Conservation (phyloP, 1,140 invertebrate genomes). For the Drosophila trapezifrons region DNA sequence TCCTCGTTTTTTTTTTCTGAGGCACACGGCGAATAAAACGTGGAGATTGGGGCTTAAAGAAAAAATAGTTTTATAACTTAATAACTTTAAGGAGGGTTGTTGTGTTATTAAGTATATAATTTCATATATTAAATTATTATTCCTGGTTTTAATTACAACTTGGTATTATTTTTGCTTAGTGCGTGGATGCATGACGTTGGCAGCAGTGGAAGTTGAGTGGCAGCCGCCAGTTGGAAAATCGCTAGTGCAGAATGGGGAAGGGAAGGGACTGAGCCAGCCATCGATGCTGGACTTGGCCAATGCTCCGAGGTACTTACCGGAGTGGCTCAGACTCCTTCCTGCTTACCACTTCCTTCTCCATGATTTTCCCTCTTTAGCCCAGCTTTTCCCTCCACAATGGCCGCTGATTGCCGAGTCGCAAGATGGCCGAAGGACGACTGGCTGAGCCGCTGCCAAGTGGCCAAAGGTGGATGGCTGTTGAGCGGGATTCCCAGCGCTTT, state of each 20-base stretch:
- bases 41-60: too few relatives aligned
- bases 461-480: slow-evolving; percentile 35
- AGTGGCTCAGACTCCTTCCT: slow-evolving; percentile 20
- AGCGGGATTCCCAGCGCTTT: slow-evolving; percentile 18
- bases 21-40: slow-evolving; percentile 16
- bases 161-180: slow-evolving; percentile 8
- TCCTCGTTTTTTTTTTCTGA: slow-evolving; percentile 17
- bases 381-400: slow-evolving; percentile 55
- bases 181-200: slow-evolving; percentile 62
- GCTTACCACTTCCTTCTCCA: slow-evolving; percentile 7
- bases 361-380: slow-evolving; percentile 1
- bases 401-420: slow-evolving; percentile 62
- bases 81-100: too few relatives aligned
- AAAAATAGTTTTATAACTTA: neutral
- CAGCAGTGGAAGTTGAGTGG: slow-evolving; percentile 54
- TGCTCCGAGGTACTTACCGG: slow-evolving; percentile 52
- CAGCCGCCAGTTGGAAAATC: slow-evolving; percentile 43
- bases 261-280: slow-evolving; percentile 23
- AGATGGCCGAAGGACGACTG: slow-evolving; percentile 18
- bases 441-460: slow-evolving; percentile 21
- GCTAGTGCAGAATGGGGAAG: slow-evolving; percentile 18
- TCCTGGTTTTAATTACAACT: neutral
- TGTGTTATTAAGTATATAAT: neutral
- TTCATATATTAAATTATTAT: neutral
- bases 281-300: slow-evolving; percentile 58